Evolutionary conservation across 2,797 vertebrate species (phyloP).

Genomic region (Pipistrellus kuhlii): DNA sequence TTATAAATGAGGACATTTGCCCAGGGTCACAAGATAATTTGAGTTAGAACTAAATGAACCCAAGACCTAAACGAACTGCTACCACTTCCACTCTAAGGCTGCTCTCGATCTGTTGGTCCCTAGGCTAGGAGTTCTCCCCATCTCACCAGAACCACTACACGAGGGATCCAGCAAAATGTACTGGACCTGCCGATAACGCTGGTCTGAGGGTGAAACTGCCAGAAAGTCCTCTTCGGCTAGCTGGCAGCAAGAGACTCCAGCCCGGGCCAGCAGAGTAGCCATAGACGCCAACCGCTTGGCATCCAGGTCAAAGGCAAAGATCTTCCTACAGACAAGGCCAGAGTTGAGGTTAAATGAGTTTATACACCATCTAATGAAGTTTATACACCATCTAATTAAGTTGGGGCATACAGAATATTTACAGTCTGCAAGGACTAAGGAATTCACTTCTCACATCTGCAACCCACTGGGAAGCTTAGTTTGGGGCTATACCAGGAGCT

Average conservation of each 20-base stretch:
- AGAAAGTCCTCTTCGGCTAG: conserved; percentile 95
- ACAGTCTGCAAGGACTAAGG: not conserved
- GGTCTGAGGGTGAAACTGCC: conserved; percentile 88
- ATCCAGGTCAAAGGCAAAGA: conserved; percentile 97
- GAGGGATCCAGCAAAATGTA: conserved; percentile 96
- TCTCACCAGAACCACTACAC: conserved; percentile 96
- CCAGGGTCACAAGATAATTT: not conserved
- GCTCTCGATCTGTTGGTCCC: not conserved
- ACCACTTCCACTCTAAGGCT: not conserved
- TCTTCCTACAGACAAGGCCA: conserved; percentile 84
- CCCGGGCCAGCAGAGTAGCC: conserved; percentile 94
- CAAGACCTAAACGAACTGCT: not conserved
- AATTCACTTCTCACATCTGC: not conserved
- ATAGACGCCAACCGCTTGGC: conserved; percentile 95
- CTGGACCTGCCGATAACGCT: conserved; percentile 90
- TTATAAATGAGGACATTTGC: not conserved
- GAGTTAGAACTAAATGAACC: not conserved
- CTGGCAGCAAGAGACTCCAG: conserved; percentile 93
- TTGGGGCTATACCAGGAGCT: accelerated
- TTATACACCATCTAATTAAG: accelerated
- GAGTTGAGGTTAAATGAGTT: not conserved
- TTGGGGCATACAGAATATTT: not conserved
- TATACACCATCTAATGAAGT: not conserved
- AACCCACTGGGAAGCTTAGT: not conserved
- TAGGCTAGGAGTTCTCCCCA: accelerated